A percentile compares a stretch with the other conserved stretches of the same genome.
Evolutionary conservation across 1,140 invertebrate genomes (phyloP).

Genomic region (Diorhabda sublineata): DNA sequence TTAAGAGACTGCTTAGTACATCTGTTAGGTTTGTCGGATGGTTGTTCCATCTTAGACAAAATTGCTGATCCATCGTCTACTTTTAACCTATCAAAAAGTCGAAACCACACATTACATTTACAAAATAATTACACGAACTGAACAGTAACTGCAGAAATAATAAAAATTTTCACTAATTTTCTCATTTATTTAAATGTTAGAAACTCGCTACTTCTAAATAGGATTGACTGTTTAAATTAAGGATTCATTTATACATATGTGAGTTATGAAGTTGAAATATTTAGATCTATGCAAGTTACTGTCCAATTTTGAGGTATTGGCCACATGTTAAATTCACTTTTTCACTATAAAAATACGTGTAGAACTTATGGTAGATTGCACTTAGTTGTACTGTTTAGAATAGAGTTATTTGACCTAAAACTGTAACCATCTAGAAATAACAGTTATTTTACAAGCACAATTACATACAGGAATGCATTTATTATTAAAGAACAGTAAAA

Average conservation of each 20-base stretch:
- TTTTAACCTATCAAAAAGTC: conserved; percentile 35
- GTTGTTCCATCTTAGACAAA: conserved; percentile 92
- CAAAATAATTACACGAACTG: background rate
- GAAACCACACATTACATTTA: background rate
- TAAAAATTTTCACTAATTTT: too few relatives aligned
- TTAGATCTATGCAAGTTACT: background rate
- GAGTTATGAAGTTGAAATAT: too few relatives aligned
- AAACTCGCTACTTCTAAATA: too few relatives aligned
- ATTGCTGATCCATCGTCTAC: conserved; percentile 84
- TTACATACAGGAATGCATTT: conserved; percentile 38
- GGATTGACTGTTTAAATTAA: too few relatives aligned
- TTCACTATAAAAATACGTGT: conserved; percentile 9
- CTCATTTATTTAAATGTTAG: too few relatives aligned
- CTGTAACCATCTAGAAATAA: conserved; percentile 46
- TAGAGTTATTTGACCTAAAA: conserved; percentile 47
- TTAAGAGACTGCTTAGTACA: conserved; percentile 78
- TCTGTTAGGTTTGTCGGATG: conserved; percentile 85
- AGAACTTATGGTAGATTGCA: conserved; percentile 14
- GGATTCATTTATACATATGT: too few relatives aligned
- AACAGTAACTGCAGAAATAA: background rate
- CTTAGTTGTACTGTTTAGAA: conserved; percentile 34
- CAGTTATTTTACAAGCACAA: conserved; percentile 44
- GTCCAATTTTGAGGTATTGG: background rate
- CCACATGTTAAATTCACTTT: conserved; percentile 1
- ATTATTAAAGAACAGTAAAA: conserved; percentile 18